These are phyloP conservation scores for Cavia aperea DNA, from an alignment of 2,113 vertebrate species.

Conservation along the genomic window DNA sequence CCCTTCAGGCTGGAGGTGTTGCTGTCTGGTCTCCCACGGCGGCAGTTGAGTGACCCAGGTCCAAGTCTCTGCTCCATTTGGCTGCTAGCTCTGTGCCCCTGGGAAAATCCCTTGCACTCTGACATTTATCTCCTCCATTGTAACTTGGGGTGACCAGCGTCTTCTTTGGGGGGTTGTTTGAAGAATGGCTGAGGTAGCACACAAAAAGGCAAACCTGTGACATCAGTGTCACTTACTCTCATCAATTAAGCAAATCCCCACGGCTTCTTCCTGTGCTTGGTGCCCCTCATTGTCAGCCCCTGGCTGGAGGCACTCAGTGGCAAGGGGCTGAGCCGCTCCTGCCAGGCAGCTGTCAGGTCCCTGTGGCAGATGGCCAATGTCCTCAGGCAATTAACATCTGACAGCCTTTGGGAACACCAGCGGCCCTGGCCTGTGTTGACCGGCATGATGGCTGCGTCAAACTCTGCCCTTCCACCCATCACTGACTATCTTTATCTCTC, in stretches of 20 bases:
- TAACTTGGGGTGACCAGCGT: background rate
- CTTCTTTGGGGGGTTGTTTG: background rate
- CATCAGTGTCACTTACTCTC: background rate
- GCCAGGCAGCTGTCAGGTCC: conserved; percentile 34
- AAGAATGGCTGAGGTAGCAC: fast-evolving
- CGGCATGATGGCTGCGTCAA: background rate
- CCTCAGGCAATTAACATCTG: conserved; percentile 9
- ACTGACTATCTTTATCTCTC: background rate
- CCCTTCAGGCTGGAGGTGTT: background rate
- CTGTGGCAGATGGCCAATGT: conserved; percentile 52
- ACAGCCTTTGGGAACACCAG: conserved; percentile 12
- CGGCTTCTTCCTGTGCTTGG: background rate
- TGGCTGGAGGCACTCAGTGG: background rate
- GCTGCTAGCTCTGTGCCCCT: background rate
- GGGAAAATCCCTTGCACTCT: background rate
- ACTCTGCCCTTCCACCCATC: background rate
- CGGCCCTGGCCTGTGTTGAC: background rate
- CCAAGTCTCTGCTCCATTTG: background rate
- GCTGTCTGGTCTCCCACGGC: fast-evolving
- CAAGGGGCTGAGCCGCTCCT: background rate
- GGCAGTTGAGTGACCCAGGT: fast-evolving
- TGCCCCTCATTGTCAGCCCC: background rate
- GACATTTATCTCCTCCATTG: background rate
- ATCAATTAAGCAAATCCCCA: background rate
- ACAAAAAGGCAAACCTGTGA: background rate